These are phyloP conservation scores for Ylistrum balloti DNA, from an alignment of 1,140 invertebrate species.

Conservation along the genomic window DNA sequence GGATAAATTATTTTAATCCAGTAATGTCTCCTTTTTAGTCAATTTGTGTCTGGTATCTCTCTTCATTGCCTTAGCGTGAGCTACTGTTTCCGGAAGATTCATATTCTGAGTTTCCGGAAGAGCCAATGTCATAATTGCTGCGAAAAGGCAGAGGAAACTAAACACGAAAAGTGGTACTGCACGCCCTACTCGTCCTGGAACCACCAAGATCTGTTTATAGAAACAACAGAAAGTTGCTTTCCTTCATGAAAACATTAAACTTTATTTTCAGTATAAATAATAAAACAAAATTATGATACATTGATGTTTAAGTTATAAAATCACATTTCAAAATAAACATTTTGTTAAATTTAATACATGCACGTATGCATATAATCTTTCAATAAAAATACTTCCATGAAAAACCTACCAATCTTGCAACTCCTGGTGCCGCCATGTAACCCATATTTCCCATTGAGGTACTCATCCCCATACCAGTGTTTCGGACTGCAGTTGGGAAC, in stretches of 20 bases:
- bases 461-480: conserved; percentile 90
- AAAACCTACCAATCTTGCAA: conserved; percentile 69
- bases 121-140: neutral
- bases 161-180: neutral
- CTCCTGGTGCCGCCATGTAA: conserved; percentile 87
- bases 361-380: neutral
- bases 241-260: neutral
- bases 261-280: neutral
- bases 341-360: neutral
- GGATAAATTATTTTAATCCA: neutral
- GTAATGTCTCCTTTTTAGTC: neutral
- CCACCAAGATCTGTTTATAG: neutral
- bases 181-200: neutral
- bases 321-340: neutral
- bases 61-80: neutral
- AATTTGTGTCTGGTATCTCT: neutral
- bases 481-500: conserved; percentile 92
- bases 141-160: neutral
- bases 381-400: neutral
- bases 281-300: too few relatives aligned
- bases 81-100: neutral
- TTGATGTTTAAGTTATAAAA: too few relatives aligned
- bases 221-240: neutral
- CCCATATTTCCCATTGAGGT: conserved; percentile 90
- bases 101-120: neutral